phyloP scores from a whole-genome alignment of 2,797 vertebrate genomes.

The Rousettus madagascariensis region DNA sequence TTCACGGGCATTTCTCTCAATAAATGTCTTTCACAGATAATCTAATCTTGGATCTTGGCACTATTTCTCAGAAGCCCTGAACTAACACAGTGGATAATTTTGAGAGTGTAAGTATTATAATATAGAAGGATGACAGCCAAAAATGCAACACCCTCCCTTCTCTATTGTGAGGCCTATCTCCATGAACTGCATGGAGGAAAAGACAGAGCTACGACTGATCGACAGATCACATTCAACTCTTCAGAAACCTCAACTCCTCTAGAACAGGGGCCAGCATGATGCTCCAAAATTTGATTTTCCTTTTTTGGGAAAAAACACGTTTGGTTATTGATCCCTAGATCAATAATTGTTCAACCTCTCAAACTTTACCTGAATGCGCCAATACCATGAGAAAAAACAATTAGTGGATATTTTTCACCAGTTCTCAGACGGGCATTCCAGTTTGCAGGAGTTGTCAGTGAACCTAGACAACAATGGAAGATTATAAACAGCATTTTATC shows the following conservation, averaged over 20 bases:
- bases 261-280: background rate
- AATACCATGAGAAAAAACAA: conserved; percentile 96
- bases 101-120: background rate
- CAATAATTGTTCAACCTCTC: background rate
- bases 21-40: background rate
- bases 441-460: conserved; percentile 87
- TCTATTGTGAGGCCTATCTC: background rate
- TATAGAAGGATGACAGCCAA: background rate
- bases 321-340: background rate
- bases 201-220: background rate
- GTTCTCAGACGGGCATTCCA: conserved; percentile 91
- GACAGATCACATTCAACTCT: background rate
- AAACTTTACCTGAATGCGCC: conserved; percentile 94
- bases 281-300: background rate
- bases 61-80: background rate
- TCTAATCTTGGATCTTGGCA: background rate
- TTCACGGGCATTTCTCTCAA: background rate
- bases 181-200: background rate
- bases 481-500: background rate
- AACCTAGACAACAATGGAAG: conserved; percentile 75
- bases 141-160: background rate
- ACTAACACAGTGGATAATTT: background rate
- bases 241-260: background rate
- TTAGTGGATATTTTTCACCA: conserved; percentile 91
- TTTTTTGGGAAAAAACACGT: background rate